Evolutionary conservation across 2,113 vertebrate species (phyloP).

Genomic region (Ardeotis arabs): DNA sequence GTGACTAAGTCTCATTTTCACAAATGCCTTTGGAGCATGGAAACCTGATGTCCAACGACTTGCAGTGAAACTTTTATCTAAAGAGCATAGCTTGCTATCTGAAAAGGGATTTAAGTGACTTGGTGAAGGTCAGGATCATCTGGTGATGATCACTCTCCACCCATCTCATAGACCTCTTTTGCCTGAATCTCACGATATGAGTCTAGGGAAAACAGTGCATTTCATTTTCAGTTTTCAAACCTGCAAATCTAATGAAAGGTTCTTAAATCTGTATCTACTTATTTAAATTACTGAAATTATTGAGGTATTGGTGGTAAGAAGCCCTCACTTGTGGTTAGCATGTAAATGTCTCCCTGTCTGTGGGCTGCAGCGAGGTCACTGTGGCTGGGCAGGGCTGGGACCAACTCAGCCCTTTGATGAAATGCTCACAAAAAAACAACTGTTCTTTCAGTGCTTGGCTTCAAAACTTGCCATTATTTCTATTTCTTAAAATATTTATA

Average conservation of each 20-base stretch:
- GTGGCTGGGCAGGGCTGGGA: neutral
- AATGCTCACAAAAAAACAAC: neutral
- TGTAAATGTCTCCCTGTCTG: neutral
- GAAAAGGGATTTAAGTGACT: neutral
- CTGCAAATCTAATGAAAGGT: neutral
- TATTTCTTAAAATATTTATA: neutral
- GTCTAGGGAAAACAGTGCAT: neutral
- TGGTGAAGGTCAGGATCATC: neutral
- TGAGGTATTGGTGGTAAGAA: neutral
- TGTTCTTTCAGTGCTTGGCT: neutral
- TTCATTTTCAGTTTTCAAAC: neutral
- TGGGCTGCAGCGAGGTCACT: neutral
- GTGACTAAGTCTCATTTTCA: neutral
- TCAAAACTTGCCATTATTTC: neutral
- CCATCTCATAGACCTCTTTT: neutral
- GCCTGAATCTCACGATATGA: rapidly evolving
- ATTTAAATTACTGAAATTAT: neutral
- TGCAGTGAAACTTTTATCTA: neutral
- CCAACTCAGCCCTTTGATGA: neutral
- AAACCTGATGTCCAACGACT: neutral
- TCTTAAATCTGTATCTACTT: neutral
- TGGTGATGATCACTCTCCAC: neutral
- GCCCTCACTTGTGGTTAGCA: neutral
- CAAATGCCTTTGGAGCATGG: neutral
- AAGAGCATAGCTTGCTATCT: rapidly evolving